Percentiles rank a stretch among this genome's conserved stretches.
phyloP scores from a whole-genome alignment of 2,888 invertebrate genomes.

The Linhomoeus sp. region DNA sequence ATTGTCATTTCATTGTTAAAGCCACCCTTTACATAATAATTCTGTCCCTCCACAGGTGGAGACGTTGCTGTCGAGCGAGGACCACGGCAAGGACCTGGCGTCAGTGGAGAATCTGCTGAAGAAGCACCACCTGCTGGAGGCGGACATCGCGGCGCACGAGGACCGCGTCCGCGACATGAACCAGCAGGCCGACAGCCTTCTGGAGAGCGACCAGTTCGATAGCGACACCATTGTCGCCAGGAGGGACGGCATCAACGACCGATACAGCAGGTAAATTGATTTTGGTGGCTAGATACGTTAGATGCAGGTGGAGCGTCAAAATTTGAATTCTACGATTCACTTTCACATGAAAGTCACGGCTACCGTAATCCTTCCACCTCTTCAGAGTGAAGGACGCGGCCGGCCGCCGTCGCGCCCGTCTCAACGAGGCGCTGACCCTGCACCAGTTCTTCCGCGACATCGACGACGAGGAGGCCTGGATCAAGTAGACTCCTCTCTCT shows the following conservation, averaged over 20 bases:
- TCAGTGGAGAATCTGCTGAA: slow-evolving; percentile 97
- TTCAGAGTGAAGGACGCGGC: slow-evolving; percentile 45
- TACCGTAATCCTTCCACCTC: no score
- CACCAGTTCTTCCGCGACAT: slow-evolving; percentile 99
- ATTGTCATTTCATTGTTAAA: no score
- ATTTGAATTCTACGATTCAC: no score
- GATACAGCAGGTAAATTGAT: slow-evolving; percentile 46
- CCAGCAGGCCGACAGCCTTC: slow-evolving; percentile 74
- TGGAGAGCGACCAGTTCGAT: slow-evolving; percentile 91
- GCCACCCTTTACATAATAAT: not conserved
- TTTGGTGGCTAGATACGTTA: no score
- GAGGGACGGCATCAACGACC: slow-evolving; percentile 81
- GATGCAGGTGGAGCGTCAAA: no score
- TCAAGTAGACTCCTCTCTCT: slow-evolving; percentile 60
- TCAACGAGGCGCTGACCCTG: slow-evolving; percentile 87
- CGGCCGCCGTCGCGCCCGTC: slow-evolving; percentile 66
- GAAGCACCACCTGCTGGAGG: slow-evolving; percentile 92
- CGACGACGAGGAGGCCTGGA: slow-evolving; percentile 98
- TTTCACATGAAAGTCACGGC: no score
- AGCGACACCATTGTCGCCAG: slow-evolving; percentile 75
- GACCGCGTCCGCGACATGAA: slow-evolving; percentile 48
- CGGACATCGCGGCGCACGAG: slow-evolving; percentile 89
- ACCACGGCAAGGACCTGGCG: slow-evolving; percentile 89
- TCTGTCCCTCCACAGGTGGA: slow-evolving; percentile 37
- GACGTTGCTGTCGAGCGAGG: slow-evolving; percentile 77